A percentile compares a stretch with the other conserved stretches of the same genome.
phyloP scores from a whole-genome alignment of 2,797 vertebrate genomes.

The Pygocentrus nattereri region DNA sequence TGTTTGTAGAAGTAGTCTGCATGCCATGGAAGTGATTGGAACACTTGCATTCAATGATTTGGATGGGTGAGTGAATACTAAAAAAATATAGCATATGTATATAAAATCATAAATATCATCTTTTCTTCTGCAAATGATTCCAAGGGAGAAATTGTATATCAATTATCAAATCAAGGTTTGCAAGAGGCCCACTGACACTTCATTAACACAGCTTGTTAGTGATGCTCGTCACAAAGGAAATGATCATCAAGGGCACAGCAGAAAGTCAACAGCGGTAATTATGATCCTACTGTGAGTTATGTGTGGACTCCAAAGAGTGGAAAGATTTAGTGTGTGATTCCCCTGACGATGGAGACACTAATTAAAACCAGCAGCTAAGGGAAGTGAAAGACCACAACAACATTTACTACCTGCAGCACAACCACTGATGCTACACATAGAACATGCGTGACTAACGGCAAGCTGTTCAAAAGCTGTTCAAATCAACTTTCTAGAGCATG shows the following conservation, averaged over 20 bases:
- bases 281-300: constrained; percentile 57
- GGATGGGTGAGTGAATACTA: too few relatives aligned
- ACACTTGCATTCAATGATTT: too few relatives aligned
- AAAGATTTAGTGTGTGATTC: constrained; percentile 48
- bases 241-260: constrained; percentile 40
- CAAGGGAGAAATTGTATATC: constrained; percentile 30
- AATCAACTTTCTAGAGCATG: neutral
- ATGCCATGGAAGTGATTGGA: too few relatives aligned
- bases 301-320: constrained; percentile 43
- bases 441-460: neutral
- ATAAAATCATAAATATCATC: neutral
- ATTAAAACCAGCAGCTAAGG: constrained; percentile 50
- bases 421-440: neutral
- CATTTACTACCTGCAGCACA: constrained; percentile 31
- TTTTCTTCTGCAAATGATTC: constrained; percentile 3
- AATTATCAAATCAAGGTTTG: constrained; percentile 32
- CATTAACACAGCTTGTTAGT: constrained; percentile 48
- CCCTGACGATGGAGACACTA: constrained; percentile 44
- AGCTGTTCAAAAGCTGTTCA: neutral
- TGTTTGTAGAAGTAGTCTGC: too few relatives aligned
- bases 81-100: too few relatives aligned
- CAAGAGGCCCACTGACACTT: constrained; percentile 26
- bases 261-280: constrained; percentile 56
- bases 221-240: constrained; percentile 47
- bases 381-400: constrained; percentile 33